phyloP scores from a whole-genome alignment of 2,888 invertebrate genomes.

The Pelosia muscerda region DNA sequence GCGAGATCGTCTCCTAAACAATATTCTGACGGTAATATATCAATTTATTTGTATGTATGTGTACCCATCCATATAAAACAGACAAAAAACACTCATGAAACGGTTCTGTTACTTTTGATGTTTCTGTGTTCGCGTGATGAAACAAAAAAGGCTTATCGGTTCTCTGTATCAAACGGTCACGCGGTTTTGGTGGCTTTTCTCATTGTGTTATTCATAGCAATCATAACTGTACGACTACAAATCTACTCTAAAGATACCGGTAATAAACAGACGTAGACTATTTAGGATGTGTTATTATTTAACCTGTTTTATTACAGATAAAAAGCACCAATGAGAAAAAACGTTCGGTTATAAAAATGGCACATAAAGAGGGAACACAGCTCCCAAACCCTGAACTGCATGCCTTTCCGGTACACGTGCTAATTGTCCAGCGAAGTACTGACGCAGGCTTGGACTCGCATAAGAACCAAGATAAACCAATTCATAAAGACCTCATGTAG shows the following conservation, averaged over 20 bases:
- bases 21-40: not conserved
- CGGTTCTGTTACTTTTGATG: constrained; percentile 4
- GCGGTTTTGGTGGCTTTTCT: not conserved
- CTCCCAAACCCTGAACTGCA: too few relatives aligned
- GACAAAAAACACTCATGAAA: constrained; percentile 2
- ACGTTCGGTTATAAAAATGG: too few relatives aligned
- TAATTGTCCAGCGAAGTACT: not conserved
- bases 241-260: constrained; percentile 4
- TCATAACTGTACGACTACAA: constrained; percentile 4
- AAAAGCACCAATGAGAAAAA: not conserved
- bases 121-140: constrained; percentile 10
- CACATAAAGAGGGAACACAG: too few relatives aligned
- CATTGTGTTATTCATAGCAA: constrained; percentile 13
- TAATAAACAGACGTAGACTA: not conserved
- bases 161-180: constrained; percentile 4
- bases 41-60: not conserved
- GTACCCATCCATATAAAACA: constrained; percentile 5
- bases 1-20: not conserved
- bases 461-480: not conserved
- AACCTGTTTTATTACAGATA: not conserved
- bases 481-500: not conserved
- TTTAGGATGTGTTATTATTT: not conserved
- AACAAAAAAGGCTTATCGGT: constrained; percentile 6
- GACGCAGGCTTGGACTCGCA: not conserved
- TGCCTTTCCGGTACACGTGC: not conserved